Base-by-base conservation (phyloP, 2,113 vertebrate genomes). In the Octodon degus region DNA sequence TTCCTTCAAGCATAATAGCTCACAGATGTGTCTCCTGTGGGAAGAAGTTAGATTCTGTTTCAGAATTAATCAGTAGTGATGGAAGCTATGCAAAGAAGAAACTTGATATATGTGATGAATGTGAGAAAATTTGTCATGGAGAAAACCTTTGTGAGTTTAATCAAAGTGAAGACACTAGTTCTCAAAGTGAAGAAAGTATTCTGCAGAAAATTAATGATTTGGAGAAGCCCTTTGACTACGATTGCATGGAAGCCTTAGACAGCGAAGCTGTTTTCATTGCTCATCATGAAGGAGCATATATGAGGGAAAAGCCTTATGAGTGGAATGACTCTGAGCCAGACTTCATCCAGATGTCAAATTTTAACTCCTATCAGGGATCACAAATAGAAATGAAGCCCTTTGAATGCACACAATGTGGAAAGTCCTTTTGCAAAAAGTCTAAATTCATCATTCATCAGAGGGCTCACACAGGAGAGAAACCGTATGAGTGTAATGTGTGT, bases 401-500 rank as follows among this genome's bases (percentile, higher is more conserved):
- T 74, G 97, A 98, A 27, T 98, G 97, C 63, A 68, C 25, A 1
- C 94, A 97, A 53, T 98, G 97, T 95, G 97, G 97, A 30, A 98
- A 98, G 40, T 96, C 96, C 50, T 98, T 98, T 63, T 97, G 97
- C 77, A 98, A 98, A 65, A 97, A 97, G 92, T 97, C 97, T 27
- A 97, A 97, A 53, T 97, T 98, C n/a, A 98, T 97, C 53, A 97
- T 97, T 30, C 97, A 98, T 70, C 97, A 97, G 87, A 93, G 97
- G 60, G 97, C 97, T 58, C 97, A 98, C 63, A 98, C 97, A 1
- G 97, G 97, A 37, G 97, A 98, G 72, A 98, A 97, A 82, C 97
- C 97, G 14, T 98, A 98, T 3, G 93, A 90, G 1, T 98, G 97
- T 92, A 96, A 80, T 6, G 95, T 97, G 1, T 98, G 97, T 86